phyloP scores from a whole-genome alignment of 2,113 vertebrate genomes.

The Aphelocoma coerulescens region DNA sequence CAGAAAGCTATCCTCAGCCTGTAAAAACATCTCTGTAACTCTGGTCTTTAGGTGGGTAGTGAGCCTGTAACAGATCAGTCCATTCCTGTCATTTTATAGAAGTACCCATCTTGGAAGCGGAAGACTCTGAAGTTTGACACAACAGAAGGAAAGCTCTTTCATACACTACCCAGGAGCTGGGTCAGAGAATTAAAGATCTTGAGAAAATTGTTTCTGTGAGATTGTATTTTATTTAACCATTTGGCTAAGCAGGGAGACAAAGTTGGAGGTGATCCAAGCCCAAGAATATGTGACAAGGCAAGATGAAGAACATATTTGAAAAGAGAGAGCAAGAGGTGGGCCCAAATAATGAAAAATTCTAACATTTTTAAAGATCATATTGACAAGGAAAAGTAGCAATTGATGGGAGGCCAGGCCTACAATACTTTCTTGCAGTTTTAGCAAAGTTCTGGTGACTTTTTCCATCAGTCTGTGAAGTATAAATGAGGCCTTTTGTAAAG shows the following conservation, averaged over 20 bases:
- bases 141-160: not conserved
- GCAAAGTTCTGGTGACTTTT: not conserved
- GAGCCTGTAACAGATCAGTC: not conserved
- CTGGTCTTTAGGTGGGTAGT: not conserved
- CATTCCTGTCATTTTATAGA: not conserved
- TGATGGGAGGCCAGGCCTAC: not conserved
- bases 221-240: not conserved
- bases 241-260: not conserved
- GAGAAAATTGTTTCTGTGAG: not conserved
- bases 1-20: not conserved
- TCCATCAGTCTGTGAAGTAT: not conserved
- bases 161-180: not conserved
- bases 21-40: not conserved
- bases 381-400: not conserved
- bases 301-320: not conserved
- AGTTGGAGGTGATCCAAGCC: not conserved
- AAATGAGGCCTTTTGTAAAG: not conserved
- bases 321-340: not conserved
- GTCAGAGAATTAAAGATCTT: not conserved
- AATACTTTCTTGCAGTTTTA: not conserved
- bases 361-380: not conserved
- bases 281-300: not conserved
- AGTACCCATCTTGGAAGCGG: not conserved
- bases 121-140: not conserved
- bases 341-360: not conserved